Conservation (phyloP, 2,888 invertebrate species). For the Pedicia rivosa region DNA sequence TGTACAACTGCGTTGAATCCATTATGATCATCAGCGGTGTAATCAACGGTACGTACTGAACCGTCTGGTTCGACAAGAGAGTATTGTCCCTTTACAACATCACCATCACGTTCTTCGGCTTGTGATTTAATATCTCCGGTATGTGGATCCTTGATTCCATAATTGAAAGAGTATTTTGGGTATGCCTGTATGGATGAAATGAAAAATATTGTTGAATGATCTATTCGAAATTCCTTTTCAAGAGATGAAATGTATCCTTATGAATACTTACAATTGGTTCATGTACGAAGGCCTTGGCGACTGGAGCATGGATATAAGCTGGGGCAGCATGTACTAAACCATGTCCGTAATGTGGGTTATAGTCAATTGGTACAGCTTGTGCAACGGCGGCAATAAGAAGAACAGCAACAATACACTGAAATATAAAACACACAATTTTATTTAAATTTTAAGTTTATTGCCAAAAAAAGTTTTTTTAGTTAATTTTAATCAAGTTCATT, state of each 20-base stretch:
- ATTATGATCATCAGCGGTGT: conserved; percentile 51
- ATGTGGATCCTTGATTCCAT: conserved; percentile 52
- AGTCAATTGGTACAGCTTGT: conserved; percentile 27
- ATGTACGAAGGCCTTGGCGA: conserved; percentile 14
- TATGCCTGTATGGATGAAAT: conserved; percentile 33
- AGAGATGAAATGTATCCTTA: background rate
- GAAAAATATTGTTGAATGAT: background rate
- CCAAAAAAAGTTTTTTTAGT: no score
- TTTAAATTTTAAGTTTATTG: no score
- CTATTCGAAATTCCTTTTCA: background rate
- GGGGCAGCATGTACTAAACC: conserved; percentile 15
- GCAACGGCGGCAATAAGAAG: conserved; percentile 24
- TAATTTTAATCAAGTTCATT: no score
- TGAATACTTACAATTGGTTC: conserved; percentile 23
- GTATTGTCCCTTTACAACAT: conserved; percentile 54
- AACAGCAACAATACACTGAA: conserved; percentile 29
- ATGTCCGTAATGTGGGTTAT: conserved; percentile 27
- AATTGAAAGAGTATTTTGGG: conserved; percentile 53
- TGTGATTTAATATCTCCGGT: conserved; percentile 59
- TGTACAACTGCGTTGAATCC: conserved; percentile 57
- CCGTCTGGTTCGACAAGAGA: conserved; percentile 34
- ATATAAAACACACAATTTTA: no score
- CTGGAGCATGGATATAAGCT: conserved; percentile 15
- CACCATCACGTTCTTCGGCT: conserved; percentile 50
- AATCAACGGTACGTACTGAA: conserved; percentile 39